Base-by-base conservation (phyloP, 2,113 vertebrate genomes). In the Xyliphius kryptos region DNA sequence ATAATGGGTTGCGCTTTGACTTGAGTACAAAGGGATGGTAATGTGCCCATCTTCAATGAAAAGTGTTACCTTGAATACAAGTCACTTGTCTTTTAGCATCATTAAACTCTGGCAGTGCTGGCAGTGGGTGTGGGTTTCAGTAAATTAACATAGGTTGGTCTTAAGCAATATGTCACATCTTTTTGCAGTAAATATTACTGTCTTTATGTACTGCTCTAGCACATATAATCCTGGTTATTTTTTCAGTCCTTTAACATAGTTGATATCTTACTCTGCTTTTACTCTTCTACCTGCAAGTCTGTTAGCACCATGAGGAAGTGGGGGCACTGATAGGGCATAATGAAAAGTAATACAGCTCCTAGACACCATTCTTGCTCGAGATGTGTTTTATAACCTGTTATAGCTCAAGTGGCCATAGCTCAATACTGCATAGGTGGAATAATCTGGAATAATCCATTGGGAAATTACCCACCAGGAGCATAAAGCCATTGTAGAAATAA, bases 401-500 rank as follows among this genome's bases (percentile, higher is more conserved):
- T 73, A 70, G 79, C 61, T 67, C 71, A 79, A 81, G 81, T 77
- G 79, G 82, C 75, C 76, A 76, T 75, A 77, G 79, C 76, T 79
- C 76, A 75, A 74, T 80, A 76, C 70, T 72, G 78, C 78, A 80
- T 81, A 79, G 82, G 82, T 32, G 26, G 7, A 32, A 32, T 32
- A 32, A 80, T 74, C 80, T 79, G 80, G 82, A 82, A 85, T 80
- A 81, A 86, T 85, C 84, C 80, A 32, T 72, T 79, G 82, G 85
- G 83, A 87, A 85, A 83, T 88, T 85, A 86, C 81, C 82, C 80
- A 85, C 85, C 83, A 80, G 80, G 79, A 86, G 82, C 77, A 81
- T 77, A 85, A 82, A 80, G 75, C 78, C 82, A 80, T 81, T 82
- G 79, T 77, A 81, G 81, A 85, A 84, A 85, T 84, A 80, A 85